Evolutionary conservation across 1,140 invertebrate genomes (phyloP), one percentile per base, ranked within the genome.

Genomic region (Brachionus rotundiformis): DNA sequence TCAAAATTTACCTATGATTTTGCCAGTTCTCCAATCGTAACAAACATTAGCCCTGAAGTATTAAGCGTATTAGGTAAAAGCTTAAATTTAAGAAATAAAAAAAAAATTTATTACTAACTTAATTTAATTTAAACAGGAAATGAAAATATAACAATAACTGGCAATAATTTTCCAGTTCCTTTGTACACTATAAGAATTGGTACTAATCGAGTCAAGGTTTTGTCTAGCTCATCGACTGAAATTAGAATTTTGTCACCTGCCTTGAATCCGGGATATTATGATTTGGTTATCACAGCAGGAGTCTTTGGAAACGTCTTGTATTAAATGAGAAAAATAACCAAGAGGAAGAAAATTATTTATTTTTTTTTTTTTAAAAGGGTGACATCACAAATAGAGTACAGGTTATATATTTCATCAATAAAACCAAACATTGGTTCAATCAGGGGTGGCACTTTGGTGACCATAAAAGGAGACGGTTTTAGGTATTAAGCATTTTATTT

Each of bases 401-500:
- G 23, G 8, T 79, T 85, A 0, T 81, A 81, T 54, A 31, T 81
- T 31, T 39, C 27, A 41, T 63, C 54, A 29, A 29, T 82, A 29
- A 71, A 65, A 25, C 81, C 81, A 54, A 33, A 73, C 19, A 49
- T 68, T 39, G 81, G 81, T 10, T 82, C 81, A 23, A 63, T 47
- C 13, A 33, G 83, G 49, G 87, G 87, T 27, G 87, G 86, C 0
- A 86, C 86, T 4, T 19, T 63, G 23, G 10, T 87, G 2, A 85
- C 84, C 6, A 76, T 87, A 16, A 82, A 83, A 16, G 87, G 86
- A 0, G 65, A 82, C 6, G 86, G 86, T 10, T 87, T 87, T 44
- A 82, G 65, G 39, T 80, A 36, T 6, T 77, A 1, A 49, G n/a
- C n/a, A 16, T 49, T 49, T 49, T 49, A 2, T 49, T 16, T 49